Conservation (phyloP, 1,140 invertebrate species). For the Drosophila sucinea region DNA sequence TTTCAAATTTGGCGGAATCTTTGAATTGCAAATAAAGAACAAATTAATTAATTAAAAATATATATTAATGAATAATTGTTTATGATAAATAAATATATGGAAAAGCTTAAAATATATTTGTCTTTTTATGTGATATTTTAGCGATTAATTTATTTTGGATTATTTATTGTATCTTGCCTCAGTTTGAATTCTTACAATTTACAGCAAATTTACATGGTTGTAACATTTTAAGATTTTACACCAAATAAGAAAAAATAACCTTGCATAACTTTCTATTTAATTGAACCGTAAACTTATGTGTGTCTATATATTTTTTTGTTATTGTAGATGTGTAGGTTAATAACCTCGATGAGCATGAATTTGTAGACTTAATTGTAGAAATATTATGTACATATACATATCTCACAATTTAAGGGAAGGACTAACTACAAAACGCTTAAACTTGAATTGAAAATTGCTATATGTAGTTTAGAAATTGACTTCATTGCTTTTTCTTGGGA, state of each 20-base stretch:
- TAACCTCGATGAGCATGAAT: conserved; percentile 75
- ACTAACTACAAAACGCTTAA: conserved; percentile 40
- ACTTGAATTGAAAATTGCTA: conserved; percentile 18
- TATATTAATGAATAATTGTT: too few species aligned
- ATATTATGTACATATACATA: conserved; percentile 61
- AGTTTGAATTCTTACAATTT: conserved; percentile 52
- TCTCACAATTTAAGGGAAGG: conserved; percentile 18
- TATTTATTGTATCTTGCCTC: conserved; percentile 56
- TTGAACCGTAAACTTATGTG: conserved; percentile 49
- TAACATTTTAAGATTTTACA: conserved; percentile 35
- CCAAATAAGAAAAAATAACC: conserved; percentile 16
- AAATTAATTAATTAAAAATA: too few species aligned
- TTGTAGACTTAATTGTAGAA: conserved; percentile 57
- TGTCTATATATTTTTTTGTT: conserved; percentile 38
- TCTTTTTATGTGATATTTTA: background rate
- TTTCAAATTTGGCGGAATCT: too few species aligned
- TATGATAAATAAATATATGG: too few species aligned
- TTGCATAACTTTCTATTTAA: conserved; percentile 36
- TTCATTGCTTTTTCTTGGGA: conserved; percentile 20
- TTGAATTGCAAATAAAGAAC: too few species aligned
- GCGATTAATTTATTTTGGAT: conserved; percentile 25
- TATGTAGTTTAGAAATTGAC: conserved; percentile 55
- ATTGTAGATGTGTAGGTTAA: conserved; percentile 54
- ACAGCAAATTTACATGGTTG: conserved; percentile 39
- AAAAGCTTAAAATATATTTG: background rate